phyloP scores from a whole-genome alignment of 2,888 invertebrate species.

The Ophioninae sp. region DNA sequence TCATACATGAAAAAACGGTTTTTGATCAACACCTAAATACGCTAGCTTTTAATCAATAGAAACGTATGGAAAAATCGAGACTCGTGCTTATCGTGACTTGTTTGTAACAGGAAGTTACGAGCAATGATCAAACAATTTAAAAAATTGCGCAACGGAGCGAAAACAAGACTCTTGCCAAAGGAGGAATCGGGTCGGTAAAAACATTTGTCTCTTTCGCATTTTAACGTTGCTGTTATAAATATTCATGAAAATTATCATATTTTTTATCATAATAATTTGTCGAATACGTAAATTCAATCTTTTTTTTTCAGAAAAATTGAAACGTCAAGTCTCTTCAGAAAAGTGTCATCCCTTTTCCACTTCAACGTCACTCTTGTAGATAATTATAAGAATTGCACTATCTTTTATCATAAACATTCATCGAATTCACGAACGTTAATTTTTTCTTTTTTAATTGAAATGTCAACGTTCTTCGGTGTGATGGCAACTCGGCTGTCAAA shows the following conservation, averaged over 20 bases:
- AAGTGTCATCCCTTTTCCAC: background rate
- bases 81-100: conserved; percentile 27
- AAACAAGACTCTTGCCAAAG: background rate
- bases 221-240: too few relatives aligned
- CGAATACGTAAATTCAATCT: background rate
- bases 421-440: background rate
- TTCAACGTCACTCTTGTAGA: background rate
- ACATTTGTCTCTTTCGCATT: background rate
- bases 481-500: background rate
- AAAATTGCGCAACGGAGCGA: conserved; percentile 5
- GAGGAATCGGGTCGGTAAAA: background rate
- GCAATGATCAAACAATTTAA: background rate
- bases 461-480: background rate
- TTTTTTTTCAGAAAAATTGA: background rate
- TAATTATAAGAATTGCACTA: background rate
- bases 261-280: too few relatives aligned
- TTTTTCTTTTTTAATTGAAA: background rate
- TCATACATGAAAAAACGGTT: background rate
- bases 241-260: too few relatives aligned
- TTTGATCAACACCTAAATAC: conserved; percentile 17
- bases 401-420: background rate
- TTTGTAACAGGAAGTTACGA: conserved; percentile 23
- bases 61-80: background rate
- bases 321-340: background rate
- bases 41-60: conserved; percentile 27